phyloP scores from a whole-genome alignment of 2,797 vertebrate species.

The Cossypha polioptera region DNA sequence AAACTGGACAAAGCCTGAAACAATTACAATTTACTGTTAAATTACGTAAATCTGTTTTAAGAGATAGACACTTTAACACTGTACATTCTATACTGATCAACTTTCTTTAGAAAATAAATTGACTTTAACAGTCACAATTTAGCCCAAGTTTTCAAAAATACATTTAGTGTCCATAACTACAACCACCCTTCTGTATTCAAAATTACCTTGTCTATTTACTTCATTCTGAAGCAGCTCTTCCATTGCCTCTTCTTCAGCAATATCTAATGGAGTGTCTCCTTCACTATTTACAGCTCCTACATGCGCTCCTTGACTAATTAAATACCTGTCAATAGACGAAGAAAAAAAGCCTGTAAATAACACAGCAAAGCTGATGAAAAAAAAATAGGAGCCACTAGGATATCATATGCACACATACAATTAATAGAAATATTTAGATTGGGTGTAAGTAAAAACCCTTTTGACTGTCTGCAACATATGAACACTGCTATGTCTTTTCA shows the following conservation, averaged over 20 bases:
- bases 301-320: conserved; percentile 92
- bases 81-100: background rate
- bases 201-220: conserved; percentile 94
- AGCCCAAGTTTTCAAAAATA: background rate
- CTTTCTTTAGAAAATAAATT: background rate
- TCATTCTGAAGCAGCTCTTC: conserved; percentile 97
- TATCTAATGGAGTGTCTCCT: conserved; percentile 97
- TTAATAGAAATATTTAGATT: background rate
- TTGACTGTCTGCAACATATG: background rate
- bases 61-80: background rate
- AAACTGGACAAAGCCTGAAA: background rate
- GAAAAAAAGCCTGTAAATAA: background rate
- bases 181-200: background rate
- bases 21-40: background rate
- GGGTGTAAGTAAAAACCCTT: background rate
- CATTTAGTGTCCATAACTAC: background rate
- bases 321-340: conserved; percentile 81
- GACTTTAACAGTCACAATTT: background rate
- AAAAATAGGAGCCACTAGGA: background rate
- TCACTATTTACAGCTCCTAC: conserved; percentile 98
- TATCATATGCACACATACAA: background rate
- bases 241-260: conserved; percentile 98
- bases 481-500: background rate
- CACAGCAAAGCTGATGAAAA: background rate
- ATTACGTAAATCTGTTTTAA: background rate